A percentile compares a stretch with the other conserved stretches of the same genome.
phyloP scores from a whole-genome alignment of 1,140 invertebrate genomes.

The Lucilia sericata region DNA sequence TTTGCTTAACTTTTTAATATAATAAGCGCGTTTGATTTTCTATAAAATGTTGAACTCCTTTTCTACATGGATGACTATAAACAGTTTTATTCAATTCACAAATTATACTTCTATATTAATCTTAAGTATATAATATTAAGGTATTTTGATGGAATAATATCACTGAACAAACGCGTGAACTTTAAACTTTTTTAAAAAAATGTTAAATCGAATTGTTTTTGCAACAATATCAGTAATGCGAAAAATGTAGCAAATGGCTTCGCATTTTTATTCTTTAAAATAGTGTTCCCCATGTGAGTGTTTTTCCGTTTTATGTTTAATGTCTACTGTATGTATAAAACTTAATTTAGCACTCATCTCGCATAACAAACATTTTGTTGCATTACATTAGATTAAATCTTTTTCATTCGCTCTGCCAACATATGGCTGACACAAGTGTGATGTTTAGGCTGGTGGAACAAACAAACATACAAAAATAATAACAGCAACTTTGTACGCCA shows the following conservation, averaged over 20 bases:
- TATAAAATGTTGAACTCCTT: too few species aligned
- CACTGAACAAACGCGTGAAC: too few species aligned
- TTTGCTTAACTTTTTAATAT: too few species aligned
- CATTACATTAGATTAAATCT: constrained; percentile 22
- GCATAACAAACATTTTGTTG: constrained; percentile 27
- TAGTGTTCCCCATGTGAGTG: neutral
- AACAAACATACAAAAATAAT: neutral
- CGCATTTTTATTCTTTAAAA: neutral
- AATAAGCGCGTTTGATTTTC: too few species aligned
- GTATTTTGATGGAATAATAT: too few species aligned
- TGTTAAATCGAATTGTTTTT: too few species aligned
- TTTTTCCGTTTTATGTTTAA: neutral
- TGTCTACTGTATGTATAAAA: neutral
- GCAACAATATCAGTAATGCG: too few species aligned
- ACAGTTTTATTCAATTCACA: too few species aligned
- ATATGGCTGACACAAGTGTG: neutral
- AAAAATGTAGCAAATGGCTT: neutral
- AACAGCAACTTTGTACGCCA: neutral
- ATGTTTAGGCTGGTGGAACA: constrained; percentile 28
- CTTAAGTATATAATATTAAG: too few species aligned
- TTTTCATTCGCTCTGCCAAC: neutral
- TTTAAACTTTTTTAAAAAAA: too few species aligned
- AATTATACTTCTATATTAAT: too few species aligned
- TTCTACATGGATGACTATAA: too few species aligned
- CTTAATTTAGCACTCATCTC: constrained; percentile 16